Conservation (phyloP, 2,113 vertebrate species). For the Ariopsis seemanni region DNA sequence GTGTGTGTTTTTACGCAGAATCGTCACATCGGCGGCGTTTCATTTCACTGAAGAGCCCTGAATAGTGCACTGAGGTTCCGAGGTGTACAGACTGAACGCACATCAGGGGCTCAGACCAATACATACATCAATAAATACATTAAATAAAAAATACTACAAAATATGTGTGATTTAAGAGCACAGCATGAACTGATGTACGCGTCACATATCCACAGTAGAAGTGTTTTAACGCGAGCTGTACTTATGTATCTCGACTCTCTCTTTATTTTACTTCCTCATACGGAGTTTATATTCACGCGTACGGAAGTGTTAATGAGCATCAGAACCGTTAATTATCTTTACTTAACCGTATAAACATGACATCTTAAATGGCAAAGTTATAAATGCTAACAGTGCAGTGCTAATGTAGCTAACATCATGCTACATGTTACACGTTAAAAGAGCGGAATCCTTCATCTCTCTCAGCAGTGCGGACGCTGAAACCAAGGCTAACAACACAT, state of each 20-base stretch:
- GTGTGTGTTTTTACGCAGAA: neutral
- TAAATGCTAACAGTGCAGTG: neutral
- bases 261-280: neutral
- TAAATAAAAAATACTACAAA: neutral
- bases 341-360: neutral
- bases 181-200: conserved; percentile 20
- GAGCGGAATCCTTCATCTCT: neutral
- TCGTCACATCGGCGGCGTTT: neutral
- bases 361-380: neutral
- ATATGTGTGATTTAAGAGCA: neutral
- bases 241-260: neutral
- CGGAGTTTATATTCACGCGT: conserved; percentile 7
- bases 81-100: neutral
- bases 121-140: neutral
- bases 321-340: neutral
- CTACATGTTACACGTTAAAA: neutral
- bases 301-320: neutral
- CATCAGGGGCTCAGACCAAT: neutral
- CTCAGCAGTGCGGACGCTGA: neutral
- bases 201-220: neutral
- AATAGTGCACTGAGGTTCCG: neutral
- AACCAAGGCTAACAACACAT: neutral
- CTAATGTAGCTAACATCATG: neutral
- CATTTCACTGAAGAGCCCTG: neutral
- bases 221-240: neutral